phyloP scores from a whole-genome alignment of 2,797 vertebrate species.

The Crenuchus spilurus region DNA sequence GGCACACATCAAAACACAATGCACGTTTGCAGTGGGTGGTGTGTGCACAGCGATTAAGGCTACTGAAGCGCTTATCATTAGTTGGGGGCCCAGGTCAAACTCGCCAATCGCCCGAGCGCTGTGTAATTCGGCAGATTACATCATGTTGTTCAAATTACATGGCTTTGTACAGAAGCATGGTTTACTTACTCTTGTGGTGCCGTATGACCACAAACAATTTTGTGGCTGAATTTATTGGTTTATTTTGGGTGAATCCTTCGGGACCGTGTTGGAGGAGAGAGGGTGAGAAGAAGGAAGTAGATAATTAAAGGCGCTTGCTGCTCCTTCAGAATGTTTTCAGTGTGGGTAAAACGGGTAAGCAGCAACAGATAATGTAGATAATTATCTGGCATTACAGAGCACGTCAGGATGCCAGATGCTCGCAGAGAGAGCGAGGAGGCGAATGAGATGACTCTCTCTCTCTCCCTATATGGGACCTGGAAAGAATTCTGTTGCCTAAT shows the following conservation, averaged over 20 bases:
- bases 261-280: slow-evolving; percentile 35
- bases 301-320: slow-evolving; percentile 55
- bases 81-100: slow-evolving; percentile 47
- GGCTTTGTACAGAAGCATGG: slow-evolving; percentile 22
- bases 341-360: slow-evolving; percentile 53
- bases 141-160: slow-evolving; percentile 33
- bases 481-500: slow-evolving; percentile 34
- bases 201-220: slow-evolving; percentile 28
- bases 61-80: slow-evolving; percentile 53
- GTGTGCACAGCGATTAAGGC: slow-evolving; percentile 49
- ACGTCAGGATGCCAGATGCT: slow-evolving; percentile 56
- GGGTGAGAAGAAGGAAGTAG: slow-evolving; percentile 44
- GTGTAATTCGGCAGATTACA: slow-evolving; percentile 42
- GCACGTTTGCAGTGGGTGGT: slow-evolving; percentile 42
- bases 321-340: slow-evolving; percentile 50
- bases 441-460: slow-evolving; percentile 21
- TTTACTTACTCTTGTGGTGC: slow-evolving; percentile 17
- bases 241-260: slow-evolving; percentile 50
- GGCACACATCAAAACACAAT: slow-evolving; percentile 40
- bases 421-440: slow-evolving; percentile 27
- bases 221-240: slow-evolving; percentile 43
- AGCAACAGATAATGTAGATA: slow-evolving; percentile 59
- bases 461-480: slow-evolving; percentile 24
- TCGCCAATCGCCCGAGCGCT: slow-evolving; percentile 21
- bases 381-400: slow-evolving; percentile 56